Conservation (phyloP, 2,888 invertebrate species). For the Perithous albicinctus region DNA sequence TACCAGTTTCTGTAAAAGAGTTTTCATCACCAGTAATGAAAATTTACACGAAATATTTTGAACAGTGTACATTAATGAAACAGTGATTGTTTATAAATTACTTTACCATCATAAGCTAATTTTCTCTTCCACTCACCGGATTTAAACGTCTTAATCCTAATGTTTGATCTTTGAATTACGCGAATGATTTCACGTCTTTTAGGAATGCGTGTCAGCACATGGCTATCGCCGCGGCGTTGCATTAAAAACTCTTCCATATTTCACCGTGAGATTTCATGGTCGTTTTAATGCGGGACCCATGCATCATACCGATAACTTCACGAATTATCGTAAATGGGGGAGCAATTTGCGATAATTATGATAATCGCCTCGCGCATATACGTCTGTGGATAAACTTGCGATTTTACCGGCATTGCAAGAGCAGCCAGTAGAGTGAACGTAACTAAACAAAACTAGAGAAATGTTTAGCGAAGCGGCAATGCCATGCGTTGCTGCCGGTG, state of each 20-base stretch:
- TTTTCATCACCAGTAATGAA: too few relatives aligned
- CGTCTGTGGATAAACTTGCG: neutral
- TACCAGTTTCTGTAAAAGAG: too few relatives aligned
- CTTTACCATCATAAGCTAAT: too few relatives aligned
- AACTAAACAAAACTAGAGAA: neutral
- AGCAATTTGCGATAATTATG: conserved; percentile 3
- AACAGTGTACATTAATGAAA: too few relatives aligned
- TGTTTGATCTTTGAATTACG: neutral
- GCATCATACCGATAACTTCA: too few relatives aligned
- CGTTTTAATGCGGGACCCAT: neutral
- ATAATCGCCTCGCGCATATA: neutral
- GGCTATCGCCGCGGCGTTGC: neutral
- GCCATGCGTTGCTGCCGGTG: neutral
- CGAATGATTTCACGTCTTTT: neutral
- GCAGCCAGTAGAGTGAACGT: neutral
- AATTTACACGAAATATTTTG: too few relatives aligned
- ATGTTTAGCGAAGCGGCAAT: neutral
- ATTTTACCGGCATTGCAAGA: neutral
- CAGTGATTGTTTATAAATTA: too few relatives aligned
- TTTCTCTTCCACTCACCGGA: too few relatives aligned
- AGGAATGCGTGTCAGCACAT: neutral
- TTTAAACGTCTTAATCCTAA: too few relatives aligned
- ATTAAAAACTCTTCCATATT: neutral
- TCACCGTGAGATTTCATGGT: conserved; percentile 3
- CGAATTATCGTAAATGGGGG: neutral